Percentiles rank a stretch among this genome's conserved stretches.
Evolutionary conservation across 2,888 invertebrate genomes (phyloP).

Genomic region (Lydus trimaculatus): DNA sequence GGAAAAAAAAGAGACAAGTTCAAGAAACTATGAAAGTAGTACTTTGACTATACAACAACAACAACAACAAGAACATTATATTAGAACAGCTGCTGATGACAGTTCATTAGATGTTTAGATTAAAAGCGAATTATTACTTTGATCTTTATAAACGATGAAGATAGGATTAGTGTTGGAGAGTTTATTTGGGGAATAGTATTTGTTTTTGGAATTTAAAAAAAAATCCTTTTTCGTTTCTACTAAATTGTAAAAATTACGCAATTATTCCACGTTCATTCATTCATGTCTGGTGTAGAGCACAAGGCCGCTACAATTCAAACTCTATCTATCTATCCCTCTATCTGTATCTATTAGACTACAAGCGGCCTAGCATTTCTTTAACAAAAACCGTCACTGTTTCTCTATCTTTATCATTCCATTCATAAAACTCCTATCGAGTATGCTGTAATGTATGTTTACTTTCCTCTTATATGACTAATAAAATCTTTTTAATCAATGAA

Average conservation of each 20-base stretch:
- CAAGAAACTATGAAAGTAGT: neutral
- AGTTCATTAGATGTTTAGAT: conserved; percentile 3
- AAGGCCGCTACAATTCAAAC: neutral
- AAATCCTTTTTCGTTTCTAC: neutral
- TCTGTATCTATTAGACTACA: neutral
- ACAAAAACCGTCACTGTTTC: neutral
- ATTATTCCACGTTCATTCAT: conserved; percentile 30
- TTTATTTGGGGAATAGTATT: neutral
- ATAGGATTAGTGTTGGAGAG: neutral
- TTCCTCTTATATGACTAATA: conserved; percentile 3
- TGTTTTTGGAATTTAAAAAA: too few species aligned
- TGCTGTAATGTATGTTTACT: neutral
- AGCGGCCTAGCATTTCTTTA: neutral
- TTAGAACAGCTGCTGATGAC: conserved; percentile 1
- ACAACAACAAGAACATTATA: neutral
- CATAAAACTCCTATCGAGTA: neutral
- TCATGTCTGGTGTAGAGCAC: neutral
- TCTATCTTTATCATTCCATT: conserved; percentile 3
- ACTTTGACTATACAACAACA: neutral
- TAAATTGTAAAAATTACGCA: conserved; percentile 19
- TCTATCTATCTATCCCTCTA: neutral
- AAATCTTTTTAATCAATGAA: conserved; percentile 4
- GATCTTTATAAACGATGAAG: neutral
- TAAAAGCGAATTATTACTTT: neutral
- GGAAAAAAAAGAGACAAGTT: neutral